phyloP scores from a whole-genome alignment of 2,113 vertebrate species.

The Trichechus manatus region DNA sequence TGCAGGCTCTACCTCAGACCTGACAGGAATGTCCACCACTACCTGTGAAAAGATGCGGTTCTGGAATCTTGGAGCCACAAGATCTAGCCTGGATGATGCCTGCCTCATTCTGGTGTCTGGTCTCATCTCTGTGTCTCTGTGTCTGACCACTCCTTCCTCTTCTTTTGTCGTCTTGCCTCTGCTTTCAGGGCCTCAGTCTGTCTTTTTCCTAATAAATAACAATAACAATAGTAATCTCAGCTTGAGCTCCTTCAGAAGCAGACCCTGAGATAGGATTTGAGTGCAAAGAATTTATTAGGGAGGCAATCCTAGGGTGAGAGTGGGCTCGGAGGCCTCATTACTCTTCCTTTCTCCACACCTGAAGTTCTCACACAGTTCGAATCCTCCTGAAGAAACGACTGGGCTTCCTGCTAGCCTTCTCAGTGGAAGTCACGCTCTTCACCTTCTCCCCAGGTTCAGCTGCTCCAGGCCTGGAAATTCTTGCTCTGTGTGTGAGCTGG shows the following conservation, averaged over 20 bases:
- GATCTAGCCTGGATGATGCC: background rate
- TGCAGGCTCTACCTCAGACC: background rate
- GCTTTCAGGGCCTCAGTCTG: background rate
- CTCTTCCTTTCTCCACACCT: background rate
- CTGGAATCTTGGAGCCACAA: background rate
- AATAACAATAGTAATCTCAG: background rate
- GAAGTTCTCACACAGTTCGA: background rate
- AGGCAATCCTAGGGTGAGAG: background rate
- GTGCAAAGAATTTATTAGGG: background rate
- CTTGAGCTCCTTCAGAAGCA: background rate
- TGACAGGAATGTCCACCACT: rapidly evolving
- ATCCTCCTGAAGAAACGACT: background rate
- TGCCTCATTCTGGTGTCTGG: background rate
- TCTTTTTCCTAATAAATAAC: background rate
- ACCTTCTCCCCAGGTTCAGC: background rate
- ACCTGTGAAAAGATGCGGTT: background rate
- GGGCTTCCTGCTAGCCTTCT: background rate
- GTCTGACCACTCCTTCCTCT: background rate
- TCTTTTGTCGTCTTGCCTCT: no score
- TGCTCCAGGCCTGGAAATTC: background rate
- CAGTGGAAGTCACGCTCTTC: rapidly evolving
- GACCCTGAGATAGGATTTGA: background rate
- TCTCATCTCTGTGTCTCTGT: no score
- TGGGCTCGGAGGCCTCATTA: background rate
- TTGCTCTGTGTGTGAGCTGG: background rate